phyloP scores from a whole-genome alignment of 1,140 invertebrate genomes.

The Cherax quadricarinatus region DNA sequence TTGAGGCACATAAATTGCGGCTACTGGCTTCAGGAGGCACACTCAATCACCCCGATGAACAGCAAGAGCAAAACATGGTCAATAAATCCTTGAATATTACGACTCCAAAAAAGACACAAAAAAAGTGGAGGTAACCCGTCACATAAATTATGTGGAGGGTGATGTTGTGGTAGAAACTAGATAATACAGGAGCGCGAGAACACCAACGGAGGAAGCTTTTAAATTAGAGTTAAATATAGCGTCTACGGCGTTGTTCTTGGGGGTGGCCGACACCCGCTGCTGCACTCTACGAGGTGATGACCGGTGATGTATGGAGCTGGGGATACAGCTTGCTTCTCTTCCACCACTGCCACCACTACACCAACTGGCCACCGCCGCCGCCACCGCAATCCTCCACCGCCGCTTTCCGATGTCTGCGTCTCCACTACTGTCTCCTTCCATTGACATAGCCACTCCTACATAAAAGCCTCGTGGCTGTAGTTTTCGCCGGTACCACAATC shows the following conservation, averaged over 20 bases:
- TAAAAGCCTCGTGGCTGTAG: too few relatives aligned
- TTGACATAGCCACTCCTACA: too few relatives aligned
- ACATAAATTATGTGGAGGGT: slow-evolving; percentile 23
- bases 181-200: slow-evolving; percentile 8
- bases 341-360: not conserved
- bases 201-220: slow-evolving; percentile 7
- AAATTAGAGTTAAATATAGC: slow-evolving; percentile 20
- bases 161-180: not conserved
- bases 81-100: slow-evolving; percentile 14
- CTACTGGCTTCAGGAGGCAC: not conserved
- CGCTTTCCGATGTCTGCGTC: too few relatives aligned
- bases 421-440: too few relatives aligned
- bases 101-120: slow-evolving; percentile 11
- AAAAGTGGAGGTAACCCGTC: not conserved
- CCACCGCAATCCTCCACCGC: too few relatives aligned
- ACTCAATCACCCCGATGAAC: not conserved
- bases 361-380: not conserved
- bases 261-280: not conserved
- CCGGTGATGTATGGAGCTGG: not conserved
- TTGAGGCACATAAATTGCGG: not conserved
- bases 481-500: too few relatives aligned
- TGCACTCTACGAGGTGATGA: not conserved
- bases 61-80: not conserved
- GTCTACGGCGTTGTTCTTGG: not conserved
- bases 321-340: not conserved